These are phyloP conservation scores for Salminus brasiliensis DNA, from an alignment of 2,113 vertebrate species.

Conservation along the genomic window DNA sequence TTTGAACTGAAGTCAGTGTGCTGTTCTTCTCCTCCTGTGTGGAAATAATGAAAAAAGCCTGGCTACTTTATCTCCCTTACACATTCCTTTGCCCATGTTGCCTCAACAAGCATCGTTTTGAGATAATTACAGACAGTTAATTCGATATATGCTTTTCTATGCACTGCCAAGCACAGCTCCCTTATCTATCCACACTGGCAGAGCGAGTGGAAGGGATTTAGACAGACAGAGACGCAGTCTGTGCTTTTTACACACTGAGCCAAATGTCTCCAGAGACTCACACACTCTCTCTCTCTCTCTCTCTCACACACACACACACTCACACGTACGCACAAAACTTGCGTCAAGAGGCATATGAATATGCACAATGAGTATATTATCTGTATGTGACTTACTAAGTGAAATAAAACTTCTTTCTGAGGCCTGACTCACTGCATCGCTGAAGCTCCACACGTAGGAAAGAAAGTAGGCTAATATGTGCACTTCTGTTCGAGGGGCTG, in stretches of 20 bases:
- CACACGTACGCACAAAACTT: neutral
- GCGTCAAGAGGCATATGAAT: neutral
- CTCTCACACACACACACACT: neutral
- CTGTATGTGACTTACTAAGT: neutral
- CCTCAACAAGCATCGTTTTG: constrained; percentile 48
- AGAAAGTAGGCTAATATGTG: too few species aligned
- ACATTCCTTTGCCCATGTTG: constrained; percentile 47
- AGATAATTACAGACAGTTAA: constrained; percentile 54
- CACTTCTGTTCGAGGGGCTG: too few species aligned
- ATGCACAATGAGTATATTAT: neutral
- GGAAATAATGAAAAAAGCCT: constrained; percentile 30
- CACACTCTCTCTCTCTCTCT: neutral
- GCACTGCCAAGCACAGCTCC: constrained; percentile 37
- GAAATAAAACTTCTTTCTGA: neutral
- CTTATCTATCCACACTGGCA: constrained; percentile 40
- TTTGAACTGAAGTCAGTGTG: constrained; percentile 33
- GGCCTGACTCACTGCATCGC: too few species aligned
- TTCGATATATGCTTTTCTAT: constrained; percentile 43
- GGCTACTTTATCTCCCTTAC: constrained; percentile 43
- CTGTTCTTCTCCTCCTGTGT: neutral
- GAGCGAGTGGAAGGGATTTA: constrained; percentile 41
- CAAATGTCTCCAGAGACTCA: neutral
- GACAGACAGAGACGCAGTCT: constrained; percentile 32
- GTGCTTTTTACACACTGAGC: constrained; percentile 31
- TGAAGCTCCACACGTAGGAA: too few species aligned